These are phyloP conservation scores for Drosophila sulfurigaster DNA, from an alignment of 1,140 invertebrate species.

Conservation along the genomic window DNA sequence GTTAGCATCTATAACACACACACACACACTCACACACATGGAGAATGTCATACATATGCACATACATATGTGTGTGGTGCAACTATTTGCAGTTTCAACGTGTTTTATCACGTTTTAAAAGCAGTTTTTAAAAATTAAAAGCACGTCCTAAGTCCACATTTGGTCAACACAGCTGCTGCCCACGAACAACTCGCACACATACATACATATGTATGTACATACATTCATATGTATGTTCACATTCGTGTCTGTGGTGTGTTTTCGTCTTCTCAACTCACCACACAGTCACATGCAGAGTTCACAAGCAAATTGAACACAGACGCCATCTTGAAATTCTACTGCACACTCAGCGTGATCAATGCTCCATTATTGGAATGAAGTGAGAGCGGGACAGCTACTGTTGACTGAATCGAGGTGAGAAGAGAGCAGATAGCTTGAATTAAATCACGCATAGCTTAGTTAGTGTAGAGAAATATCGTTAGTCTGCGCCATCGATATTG, in stretches of 20 bases:
- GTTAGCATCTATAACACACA: conserved; percentile 14
- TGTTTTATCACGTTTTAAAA: conserved; percentile 84
- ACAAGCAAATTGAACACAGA: no score
- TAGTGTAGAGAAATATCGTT: no score
- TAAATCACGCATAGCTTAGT: no score
- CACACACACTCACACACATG: conserved; percentile 14
- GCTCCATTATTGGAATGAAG: no score
- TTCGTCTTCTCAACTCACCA: background rate
- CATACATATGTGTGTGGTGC: conserved; percentile 29
- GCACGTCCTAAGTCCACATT: conserved; percentile 84
- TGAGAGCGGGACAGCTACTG: no score
- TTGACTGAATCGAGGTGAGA: no score
- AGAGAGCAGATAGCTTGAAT: no score
- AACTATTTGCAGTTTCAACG: conserved; percentile 70
- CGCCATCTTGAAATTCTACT: no score
- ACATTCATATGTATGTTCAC: no score
- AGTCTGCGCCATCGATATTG: no score
- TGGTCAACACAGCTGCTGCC: conserved; percentile 73
- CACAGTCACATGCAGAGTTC: background rate
- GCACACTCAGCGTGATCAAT: no score
- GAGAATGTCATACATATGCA: background rate
- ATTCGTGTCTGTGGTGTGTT: background rate
- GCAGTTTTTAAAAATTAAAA: conserved; percentile 84
- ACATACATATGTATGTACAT: no score
- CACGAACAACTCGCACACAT: conserved; percentile 9